Percentiles rank a stretch among this genome's conserved stretches.
These are phyloP conservation scores for Peromyscus melanophrys DNA, from an alignment of 2,797 vertebrate species.

Conservation along the genomic window DNA sequence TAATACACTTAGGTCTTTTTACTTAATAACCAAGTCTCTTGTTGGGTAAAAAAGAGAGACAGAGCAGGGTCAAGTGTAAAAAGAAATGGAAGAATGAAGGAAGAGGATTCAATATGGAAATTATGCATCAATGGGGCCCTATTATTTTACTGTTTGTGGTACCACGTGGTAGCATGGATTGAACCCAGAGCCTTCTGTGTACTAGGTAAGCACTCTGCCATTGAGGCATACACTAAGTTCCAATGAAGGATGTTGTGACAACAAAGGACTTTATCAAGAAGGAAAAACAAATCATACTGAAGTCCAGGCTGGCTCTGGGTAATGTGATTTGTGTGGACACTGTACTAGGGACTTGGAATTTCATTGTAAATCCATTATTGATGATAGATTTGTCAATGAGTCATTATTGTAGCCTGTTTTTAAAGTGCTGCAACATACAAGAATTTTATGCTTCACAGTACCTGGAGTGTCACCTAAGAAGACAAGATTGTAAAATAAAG, in stretches of 20 bases:
- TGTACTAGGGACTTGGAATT: not conserved
- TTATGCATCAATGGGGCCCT: not conserved
- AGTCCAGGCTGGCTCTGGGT: not conserved
- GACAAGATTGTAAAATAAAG: constrained; percentile 52
- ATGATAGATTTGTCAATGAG: constrained; percentile 64
- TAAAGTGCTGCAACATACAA: not conserved
- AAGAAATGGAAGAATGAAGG: not conserved
- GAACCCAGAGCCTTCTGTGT: not conserved
- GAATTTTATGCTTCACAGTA: constrained; percentile 42
- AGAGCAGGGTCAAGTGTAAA: not conserved
- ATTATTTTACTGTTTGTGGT: not conserved
- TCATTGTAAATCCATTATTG: not conserved
- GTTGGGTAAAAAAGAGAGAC: not conserved
- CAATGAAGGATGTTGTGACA: not conserved
- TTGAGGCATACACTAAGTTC: not conserved
- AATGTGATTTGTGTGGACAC: not conserved
- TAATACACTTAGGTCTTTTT: not conserved
- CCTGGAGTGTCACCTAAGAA: not conserved
- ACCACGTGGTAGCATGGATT: not conserved
- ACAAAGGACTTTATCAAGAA: not conserved
- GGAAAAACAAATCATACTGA: not conserved
- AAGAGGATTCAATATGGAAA: not conserved
- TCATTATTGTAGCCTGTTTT: not conserved
- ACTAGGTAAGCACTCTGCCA: not conserved
- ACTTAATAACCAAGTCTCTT: constrained; percentile 30